Evolutionary conservation across 2,797 vertebrate species (phyloP).

Genomic region (Lutjanus argentimaculatus): DNA sequence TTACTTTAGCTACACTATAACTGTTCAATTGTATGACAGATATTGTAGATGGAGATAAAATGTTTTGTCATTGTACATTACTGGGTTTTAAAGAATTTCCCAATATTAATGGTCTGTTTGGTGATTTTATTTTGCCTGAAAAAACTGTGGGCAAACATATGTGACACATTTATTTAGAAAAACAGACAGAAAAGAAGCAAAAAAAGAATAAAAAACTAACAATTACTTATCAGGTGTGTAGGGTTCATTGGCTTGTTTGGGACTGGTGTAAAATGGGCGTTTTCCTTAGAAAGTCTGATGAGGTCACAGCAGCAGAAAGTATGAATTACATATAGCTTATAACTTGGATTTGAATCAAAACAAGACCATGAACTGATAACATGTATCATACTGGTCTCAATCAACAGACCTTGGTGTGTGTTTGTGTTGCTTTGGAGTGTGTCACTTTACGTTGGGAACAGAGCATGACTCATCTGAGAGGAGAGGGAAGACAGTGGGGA

Average conservation of each 20-base stretch:
- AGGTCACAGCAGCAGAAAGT: neutral
- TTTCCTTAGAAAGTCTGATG: neutral
- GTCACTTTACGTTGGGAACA: slow-evolving; percentile 39
- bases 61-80: too few species aligned
- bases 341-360: slow-evolving; percentile 3
- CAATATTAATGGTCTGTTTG: too few species aligned
- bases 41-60: too few species aligned
- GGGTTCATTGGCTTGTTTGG: neutral
- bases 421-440: slow-evolving; percentile 24
- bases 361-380: neutral
- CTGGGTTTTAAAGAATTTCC: too few species aligned
- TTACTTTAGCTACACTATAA: too few species aligned
- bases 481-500: slow-evolving; percentile 61
- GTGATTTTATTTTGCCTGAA: neutral
- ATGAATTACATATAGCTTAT: neutral
- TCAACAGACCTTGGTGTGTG: slow-evolving; percentile 13
- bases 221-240: too few species aligned
- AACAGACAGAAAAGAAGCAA: too few species aligned
- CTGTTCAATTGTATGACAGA: too few species aligned
- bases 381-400: slow-evolving; percentile 26
- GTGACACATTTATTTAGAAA: neutral
- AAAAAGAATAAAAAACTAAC: too few species aligned
- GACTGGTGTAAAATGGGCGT: neutral
- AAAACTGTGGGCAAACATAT: neutral
- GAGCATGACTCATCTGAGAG: slow-evolving; percentile 60